Percentiles rank a stretch among this genome's conserved stretches.
Evolutionary conservation across 2,113 vertebrate genomes (phyloP).

Genomic region (Petaurus breviceps): DNA sequence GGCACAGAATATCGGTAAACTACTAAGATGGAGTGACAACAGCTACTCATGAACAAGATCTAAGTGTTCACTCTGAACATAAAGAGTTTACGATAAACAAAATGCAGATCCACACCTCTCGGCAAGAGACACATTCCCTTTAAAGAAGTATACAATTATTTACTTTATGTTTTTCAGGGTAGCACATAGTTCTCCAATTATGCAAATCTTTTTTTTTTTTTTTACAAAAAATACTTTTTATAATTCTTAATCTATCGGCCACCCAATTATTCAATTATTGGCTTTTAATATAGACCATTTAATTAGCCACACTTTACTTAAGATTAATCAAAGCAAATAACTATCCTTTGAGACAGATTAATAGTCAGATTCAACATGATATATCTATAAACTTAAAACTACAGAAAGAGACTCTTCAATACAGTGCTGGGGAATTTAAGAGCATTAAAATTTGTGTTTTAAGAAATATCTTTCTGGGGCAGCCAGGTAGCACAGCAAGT

Average conservation of each 20-base stretch:
- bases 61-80: background rate
- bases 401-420: background rate
- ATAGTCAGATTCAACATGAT: background rate
- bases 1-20: background rate
- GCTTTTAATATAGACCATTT: background rate
- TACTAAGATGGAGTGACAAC: background rate
- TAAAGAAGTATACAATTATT: background rate
- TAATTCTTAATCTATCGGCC: background rate
- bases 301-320: background rate
- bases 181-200: background rate
- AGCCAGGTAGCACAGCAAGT: too few species aligned
- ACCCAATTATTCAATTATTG: slow-evolving; percentile 18
- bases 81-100: slow-evolving; percentile 28
- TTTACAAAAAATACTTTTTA: background rate
- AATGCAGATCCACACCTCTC: background rate
- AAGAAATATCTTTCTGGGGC: background rate
- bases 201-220: background rate
- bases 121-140: background rate
- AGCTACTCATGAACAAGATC: background rate
- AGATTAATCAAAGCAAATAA: background rate
- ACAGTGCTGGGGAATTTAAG: background rate
- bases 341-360: slow-evolving; percentile 13
- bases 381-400: background rate
- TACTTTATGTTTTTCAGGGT: background rate
- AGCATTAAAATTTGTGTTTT: background rate